Evolutionary conservation across 2,888 invertebrate species (phyloP).

Genomic region (Uropetala carovei): DNA sequence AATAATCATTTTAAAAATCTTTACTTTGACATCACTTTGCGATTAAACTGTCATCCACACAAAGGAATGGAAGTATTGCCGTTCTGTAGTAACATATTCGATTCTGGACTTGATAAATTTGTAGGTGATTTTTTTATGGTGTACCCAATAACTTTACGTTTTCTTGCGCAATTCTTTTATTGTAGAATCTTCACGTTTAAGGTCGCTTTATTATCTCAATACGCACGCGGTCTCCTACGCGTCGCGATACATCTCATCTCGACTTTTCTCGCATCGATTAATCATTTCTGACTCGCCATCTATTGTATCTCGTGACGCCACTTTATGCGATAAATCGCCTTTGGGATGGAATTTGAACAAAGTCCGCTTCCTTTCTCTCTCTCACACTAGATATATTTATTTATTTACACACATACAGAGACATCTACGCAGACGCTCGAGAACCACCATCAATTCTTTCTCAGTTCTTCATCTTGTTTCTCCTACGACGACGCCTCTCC

Average conservation of each 20-base stretch:
- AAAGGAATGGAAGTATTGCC: too few relatives aligned
- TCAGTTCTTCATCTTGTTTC: neutral
- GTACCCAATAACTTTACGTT: too few relatives aligned
- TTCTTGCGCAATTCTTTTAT: too few relatives aligned
- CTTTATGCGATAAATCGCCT: neutral
- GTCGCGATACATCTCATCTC: neutral
- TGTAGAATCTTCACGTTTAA: too few relatives aligned
- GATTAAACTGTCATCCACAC: too few relatives aligned
- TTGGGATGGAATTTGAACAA: neutral
- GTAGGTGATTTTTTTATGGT: too few relatives aligned
- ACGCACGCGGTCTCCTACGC: neutral
- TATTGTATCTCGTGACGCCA: neutral
- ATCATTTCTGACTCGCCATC: neutral
- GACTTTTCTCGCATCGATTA: conserved; percentile 5
- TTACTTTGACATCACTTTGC: too few relatives aligned
- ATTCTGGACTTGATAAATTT: too few relatives aligned
- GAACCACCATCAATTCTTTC: neutral
- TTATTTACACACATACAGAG: neutral
- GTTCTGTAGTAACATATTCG: too few relatives aligned
- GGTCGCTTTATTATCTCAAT: neutral
- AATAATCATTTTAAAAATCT: too few relatives aligned
- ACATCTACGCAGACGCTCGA: neutral
- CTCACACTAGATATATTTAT: neutral
- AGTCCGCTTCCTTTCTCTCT: neutral
- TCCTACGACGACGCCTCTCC: neutral